Base-by-base conservation (phyloP, 1,140 invertebrate genomes). In the Piezodorus guildinii region DNA sequence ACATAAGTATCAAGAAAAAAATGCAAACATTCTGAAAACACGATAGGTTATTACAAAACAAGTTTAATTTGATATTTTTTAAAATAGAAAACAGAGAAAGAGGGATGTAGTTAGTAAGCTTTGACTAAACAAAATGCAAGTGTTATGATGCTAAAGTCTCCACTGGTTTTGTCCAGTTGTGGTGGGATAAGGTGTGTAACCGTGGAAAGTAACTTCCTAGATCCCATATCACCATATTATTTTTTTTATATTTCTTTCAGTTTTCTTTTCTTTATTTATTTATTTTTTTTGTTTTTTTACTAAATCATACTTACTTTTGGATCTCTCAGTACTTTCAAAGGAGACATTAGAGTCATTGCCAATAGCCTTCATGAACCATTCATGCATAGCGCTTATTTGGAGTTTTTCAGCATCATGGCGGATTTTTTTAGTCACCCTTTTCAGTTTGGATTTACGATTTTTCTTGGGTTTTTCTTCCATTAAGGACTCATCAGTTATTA, bases 311-410 rank as follows among this genome's bases (percentile, higher is more conserved):
- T 60, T 60, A 60, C 58, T 60, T 44, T 60, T 60, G 6, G 43
- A 60, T 17, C 58, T 67, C 16, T 68, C 66, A 15, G 39, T 60
- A 39, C n/a, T 49, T 54, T 69, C 68, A 54, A 66, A 59, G 30
- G 68, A 63, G 15, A 65, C 60, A 60, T 62, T 68, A 25, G 52
- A 52, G 25, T 69, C 67, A 60, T 68, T 61, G 15, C 67, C 68
- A 65, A 69, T 67, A 16, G 66, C 64, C 23, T 66, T 66, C 39
- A 67, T 65, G 63, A 69, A 69, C 68, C 68, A 69, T 44, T 66
- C 66, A 52, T 69, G 68, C 27, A 69, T 62, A 12, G 65, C 66
- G 23, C 64, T 61, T 25, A 65, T 65, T 52, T 68, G 68, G 27
- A 67, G 65, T 52, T 68, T 68, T 63, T 69, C 66, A 54, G 65